Base-by-base conservation (phyloP, 1,140 invertebrate genomes). In the Eriosoma lanigerum region DNA sequence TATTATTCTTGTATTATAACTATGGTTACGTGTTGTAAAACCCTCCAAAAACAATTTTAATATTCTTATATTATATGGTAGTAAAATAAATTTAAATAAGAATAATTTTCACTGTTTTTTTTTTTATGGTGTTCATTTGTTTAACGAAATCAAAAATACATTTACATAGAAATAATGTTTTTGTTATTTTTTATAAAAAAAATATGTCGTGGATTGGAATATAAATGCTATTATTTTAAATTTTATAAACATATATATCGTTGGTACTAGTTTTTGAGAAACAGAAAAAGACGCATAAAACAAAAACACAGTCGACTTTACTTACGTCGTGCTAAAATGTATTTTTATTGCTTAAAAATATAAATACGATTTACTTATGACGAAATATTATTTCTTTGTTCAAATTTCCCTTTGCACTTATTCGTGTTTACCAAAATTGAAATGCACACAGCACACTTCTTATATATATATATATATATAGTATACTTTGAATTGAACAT, bases 21-120 rank as follows among this genome's bases (percentile, higher is more conserved):
- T 46, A 48, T 24, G 44, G 15, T 68, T 68, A 68, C n/a, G 38
- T 17, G 64, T 68, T n/a, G 64, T 46, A 68, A 68, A 68, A 46
- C 38, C 38, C 12, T 24, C 6, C 12, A 46, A 68, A 68, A 68
- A 68, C 15, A 21, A 46, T 68, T 68, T 68, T 68, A 24, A 48
- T 68, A 68, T 68, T 48, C 44, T 68, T 48, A 68, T 68, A 68
- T 58, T 24, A 68, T 17, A 68, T 26, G 21, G 21, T 15, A 46
- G 66, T 48, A 48, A 46, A 68, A 68, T 48, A 46, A 68, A 68
- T 68, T 48, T 15, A 26, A 68, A 68, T 68, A 68, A 68, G 8
- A 68, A 48, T 68, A 24, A 68, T 68, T 68, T n/a, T n/a, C n/a
- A n/a, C 15, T 24, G 6, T 24, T 21, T 68, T 21, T 68, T 68